phyloP scores from a whole-genome alignment of 2,888 invertebrate species.

The Drosophila falleni region DNA sequence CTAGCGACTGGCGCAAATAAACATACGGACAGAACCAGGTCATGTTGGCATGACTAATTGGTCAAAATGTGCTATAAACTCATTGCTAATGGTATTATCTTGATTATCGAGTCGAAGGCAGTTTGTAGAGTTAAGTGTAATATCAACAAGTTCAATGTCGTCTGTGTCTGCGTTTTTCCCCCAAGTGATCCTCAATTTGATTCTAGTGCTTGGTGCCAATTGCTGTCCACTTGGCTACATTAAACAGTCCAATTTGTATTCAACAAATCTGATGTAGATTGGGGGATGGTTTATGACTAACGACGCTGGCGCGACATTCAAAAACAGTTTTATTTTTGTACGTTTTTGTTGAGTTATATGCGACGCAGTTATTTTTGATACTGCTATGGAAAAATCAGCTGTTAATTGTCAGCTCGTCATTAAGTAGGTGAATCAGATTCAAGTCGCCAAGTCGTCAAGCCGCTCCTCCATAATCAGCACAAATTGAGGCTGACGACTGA shows the following conservation, averaged over 20 bases:
- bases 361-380: slow-evolving; percentile 33
- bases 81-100: slow-evolving; percentile 62
- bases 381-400: slow-evolving; percentile 40
- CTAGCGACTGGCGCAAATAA: slow-evolving; percentile 34
- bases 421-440: slow-evolving; percentile 60
- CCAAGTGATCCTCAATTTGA: slow-evolving; percentile 23
- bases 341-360: slow-evolving; percentile 12
- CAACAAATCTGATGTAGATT: not conserved
- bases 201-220: slow-evolving; percentile 33
- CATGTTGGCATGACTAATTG: slow-evolving; percentile 66
- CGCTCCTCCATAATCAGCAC: slow-evolving; percentile 41
- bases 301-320: slow-evolving; percentile 1
- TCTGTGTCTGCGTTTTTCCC: slow-evolving; percentile 1
- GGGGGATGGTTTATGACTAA: slow-evolving; percentile 35
- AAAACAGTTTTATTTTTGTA: slow-evolving; percentile 3
- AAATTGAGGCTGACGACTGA: slow-evolving; percentile 42
- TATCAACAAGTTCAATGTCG: slow-evolving; percentile 60
- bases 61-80: slow-evolving; percentile 24
- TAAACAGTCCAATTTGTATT: slow-evolving; percentile 31
- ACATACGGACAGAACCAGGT: slow-evolving; percentile 3
- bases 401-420: slow-evolving; percentile 66
- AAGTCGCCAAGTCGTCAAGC: slow-evolving; percentile 40
- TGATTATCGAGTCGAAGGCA: slow-evolving; percentile 29
- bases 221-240: slow-evolving; percentile 39
- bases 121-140: not conserved